Base-by-base conservation (phyloP, 2,888 invertebrate species). In the Drosophila kuntzei region DNA sequence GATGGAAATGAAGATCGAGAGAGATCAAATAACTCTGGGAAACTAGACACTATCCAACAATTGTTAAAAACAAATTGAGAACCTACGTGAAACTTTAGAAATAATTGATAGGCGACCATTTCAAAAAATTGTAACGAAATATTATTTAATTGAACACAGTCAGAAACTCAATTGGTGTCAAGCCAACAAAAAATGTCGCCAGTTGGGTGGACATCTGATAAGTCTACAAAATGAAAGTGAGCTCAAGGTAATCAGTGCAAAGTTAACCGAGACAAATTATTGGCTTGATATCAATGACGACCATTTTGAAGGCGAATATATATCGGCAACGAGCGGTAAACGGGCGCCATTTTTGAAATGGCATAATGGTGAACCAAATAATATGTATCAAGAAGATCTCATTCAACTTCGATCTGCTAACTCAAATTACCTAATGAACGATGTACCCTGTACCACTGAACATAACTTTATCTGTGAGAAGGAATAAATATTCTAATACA, bases 251-350 rank as follows among this genome's bases (percentile, higher is more conserved):
- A 3, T 57, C 5, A 8, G 2, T n/a, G 7, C 8, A 11, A 16
- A 46, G 11, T 18, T 36, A 6, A 18, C 4, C 6, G 14, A 18
- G 9, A 1, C 2, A n/a, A 7, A 18, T 1, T 58, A 39, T 58
- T 58, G 58, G 58, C 2, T 41, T 8, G 58, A 49, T 20, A 20
- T 58, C 3, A 49, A 49, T 20, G 47, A 49, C 14, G 11, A 49
- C 3, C 5, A 16, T n/a, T 14, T 8, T 2, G 39, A 58, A 22
- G 49, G 58, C 8, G 2, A 32, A 5, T 58, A 20, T 11, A 9
- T 32, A 8, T 58, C 58, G 11, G 2, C 14, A 7, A 32, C 47
- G 2, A 41, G 27, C 5, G 50, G 41, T n/a, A 1, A 18, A 5
- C 7, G 6, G 11, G 41, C 50, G 0, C 1, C 8, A 3, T 50